Conservation (phyloP, 2,113 vertebrate genomes). For the Delphinus delphis region DNA sequence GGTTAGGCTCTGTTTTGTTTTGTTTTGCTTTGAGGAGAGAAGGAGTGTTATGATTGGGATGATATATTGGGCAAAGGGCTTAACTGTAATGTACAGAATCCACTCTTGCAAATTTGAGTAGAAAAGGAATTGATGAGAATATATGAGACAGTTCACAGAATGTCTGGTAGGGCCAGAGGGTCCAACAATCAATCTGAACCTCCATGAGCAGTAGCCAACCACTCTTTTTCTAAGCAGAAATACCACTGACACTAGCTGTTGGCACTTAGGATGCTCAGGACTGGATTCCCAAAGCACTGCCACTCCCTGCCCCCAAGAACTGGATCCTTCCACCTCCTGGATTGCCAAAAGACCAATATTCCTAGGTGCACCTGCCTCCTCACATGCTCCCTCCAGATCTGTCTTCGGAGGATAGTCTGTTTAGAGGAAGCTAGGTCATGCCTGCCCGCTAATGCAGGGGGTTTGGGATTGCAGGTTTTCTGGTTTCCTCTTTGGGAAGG, state of each 20-base stretch:
- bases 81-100: neutral
- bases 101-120: neutral
- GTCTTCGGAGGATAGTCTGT: neutral
- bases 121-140: neutral
- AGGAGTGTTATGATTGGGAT: neutral
- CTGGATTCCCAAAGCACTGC: neutral
- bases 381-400: neutral
- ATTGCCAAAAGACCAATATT: neutral
- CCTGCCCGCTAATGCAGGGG: neutral
- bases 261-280: neutral
- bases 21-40: neutral
- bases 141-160: neutral
- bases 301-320: neutral
- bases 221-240: neutral
- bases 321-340: too few relatives aligned
- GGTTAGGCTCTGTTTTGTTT: neutral
- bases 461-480: neutral
- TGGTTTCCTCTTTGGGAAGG: neutral
- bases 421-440: neutral
- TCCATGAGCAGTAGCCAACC: neutral
- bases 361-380: neutral
- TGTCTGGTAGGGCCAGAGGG: neutral
- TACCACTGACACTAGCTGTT: too few relatives aligned
- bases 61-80: neutral
- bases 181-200: neutral